Conservation (phyloP, 1,140 invertebrate species). For the Thereuonema tuberculata region DNA sequence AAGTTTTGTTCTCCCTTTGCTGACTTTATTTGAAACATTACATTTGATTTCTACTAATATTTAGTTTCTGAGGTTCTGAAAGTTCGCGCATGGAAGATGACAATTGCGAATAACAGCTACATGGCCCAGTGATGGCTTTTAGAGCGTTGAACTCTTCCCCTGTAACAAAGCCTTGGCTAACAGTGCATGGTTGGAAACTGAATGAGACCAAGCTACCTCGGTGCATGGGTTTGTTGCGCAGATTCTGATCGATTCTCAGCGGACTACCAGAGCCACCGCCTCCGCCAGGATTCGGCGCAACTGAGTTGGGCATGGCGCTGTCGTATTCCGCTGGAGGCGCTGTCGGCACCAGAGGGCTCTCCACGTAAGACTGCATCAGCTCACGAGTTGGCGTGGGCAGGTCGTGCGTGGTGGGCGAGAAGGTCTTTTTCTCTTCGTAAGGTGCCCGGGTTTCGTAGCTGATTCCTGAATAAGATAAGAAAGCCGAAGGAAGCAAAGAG, state of each 20-base stretch:
- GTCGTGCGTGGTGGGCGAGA: neutral
- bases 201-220: no score
- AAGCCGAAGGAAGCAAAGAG: neutral
- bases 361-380: neutral
- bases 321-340: constrained; percentile 1
- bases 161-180: no score
- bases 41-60: no score
- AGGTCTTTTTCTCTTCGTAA: neutral
- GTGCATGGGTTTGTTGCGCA: neutral
- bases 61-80: no score
- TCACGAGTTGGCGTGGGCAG: neutral
- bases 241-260: neutral
- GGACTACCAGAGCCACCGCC: neutral
- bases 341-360: neutral
- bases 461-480: neutral
- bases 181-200: no score
- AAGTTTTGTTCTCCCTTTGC: no score
- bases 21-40: no score
- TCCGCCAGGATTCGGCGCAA: neutral
- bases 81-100: no score
- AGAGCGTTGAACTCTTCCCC: no score
- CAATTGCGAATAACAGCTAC: no score
- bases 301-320: neutral
- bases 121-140: no score
- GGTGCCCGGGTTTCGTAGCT: neutral